Base-by-base conservation (phyloP, 2,888 invertebrate genomes). In the Torymus tubicola region DNA sequence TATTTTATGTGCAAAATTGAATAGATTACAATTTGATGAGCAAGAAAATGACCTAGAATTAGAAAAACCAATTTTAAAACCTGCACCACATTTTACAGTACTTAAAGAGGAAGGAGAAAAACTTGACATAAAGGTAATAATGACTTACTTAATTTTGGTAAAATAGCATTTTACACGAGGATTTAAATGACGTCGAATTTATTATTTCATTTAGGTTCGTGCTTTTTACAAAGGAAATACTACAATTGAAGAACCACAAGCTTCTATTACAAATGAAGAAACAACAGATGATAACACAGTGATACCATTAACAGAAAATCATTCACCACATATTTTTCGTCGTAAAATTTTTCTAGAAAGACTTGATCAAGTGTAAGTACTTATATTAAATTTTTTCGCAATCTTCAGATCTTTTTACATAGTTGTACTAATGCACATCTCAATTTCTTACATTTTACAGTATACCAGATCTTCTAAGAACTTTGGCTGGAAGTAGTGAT, bases 281-380 rank as follows among this genome's bases (percentile, higher is more conserved):
- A 76, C 77, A 24, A 83, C 87, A 75, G 83, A 86, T 57, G 86
- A 88, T 14, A 87, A 91, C 53, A 92, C 92, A 16, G 90, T 93
- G 75, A 86, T 95, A 77, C 95, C 96, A 13, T 89, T 95, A 81
- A 93, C 94, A 2, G 95, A 96, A 85, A 92, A 92, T 82, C 93
- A 93, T 87, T 93, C 95, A 18, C 95, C 95, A 85, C 93, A 93
- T 87, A 93, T 94, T 12, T 90, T 95, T 79, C 91, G 96, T 60
- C 92, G 94, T 84, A 92, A 93, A 89, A 95, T 96, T 87, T 94
- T 96, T 14, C 92, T 94, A 81, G 94, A 94, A 82, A 93, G 94
- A 86, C 90, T 96, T 63, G 93, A 93, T 60, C 83, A 83, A 78
- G 68, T 84, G 85, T 85, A 78, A 53, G 83, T 81, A 75, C 16